phyloP scores from a whole-genome alignment of 2,797 vertebrate species.

The Emys orbicularis region DNA sequence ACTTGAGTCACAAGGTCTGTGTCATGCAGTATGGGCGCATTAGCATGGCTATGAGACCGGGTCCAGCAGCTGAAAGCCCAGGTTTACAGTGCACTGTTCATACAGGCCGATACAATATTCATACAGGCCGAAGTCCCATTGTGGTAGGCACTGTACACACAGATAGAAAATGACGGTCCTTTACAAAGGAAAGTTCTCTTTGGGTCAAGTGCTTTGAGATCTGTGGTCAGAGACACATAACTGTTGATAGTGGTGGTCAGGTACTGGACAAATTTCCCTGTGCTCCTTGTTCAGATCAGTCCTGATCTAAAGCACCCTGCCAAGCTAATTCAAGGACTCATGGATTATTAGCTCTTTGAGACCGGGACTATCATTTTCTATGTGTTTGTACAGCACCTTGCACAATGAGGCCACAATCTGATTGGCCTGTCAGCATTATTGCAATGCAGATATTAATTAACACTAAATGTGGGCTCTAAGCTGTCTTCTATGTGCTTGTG shows the following conservation, averaged over 20 bases:
- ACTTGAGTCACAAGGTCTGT: background rate
- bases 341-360: background rate
- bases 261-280: background rate
- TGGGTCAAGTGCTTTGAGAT: background rate
- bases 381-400: background rate
- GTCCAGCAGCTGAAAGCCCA: background rate
- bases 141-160: background rate
- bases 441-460: background rate
- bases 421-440: background rate
- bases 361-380: rapidly evolving
- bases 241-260: background rate
- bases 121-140: background rate
- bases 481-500: background rate
- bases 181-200: background rate
- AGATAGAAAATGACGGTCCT: background rate
- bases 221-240: background rate
- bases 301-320: background rate
- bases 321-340: background rate
- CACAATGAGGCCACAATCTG: background rate
- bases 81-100: no score
- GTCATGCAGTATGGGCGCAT: background rate
- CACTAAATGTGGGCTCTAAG: background rate
- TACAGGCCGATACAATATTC: no score
- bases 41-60: background rate
- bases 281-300: background rate